Evolutionary conservation across 2,113 vertebrate species (phyloP).

Genomic region (Onychorhynchus coronatus): DNA sequence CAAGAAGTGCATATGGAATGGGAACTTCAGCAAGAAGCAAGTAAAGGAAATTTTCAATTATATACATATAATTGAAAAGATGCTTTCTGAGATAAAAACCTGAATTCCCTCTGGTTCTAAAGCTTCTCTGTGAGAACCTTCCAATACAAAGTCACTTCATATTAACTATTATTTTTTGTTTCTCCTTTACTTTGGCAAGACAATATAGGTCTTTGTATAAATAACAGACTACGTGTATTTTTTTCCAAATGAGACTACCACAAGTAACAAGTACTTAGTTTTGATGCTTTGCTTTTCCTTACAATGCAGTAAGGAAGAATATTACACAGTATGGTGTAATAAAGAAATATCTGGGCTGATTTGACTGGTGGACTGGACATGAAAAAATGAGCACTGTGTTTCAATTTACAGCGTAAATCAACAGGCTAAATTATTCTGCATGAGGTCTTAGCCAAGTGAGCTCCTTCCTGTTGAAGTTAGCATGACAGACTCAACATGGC

Average conservation of each 20-base stretch:
- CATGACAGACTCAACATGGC: neutral
- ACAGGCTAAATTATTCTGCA: neutral
- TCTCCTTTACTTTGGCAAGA: neutral
- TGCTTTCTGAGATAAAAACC: neutral
- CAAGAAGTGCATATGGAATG: constrained; percentile 28
- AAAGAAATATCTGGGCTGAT: neutral
- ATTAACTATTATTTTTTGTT: neutral
- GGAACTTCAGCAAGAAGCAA: constrained; percentile 44
- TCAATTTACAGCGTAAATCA: neutral
- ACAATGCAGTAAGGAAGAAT: neutral
- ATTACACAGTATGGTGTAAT: neutral
- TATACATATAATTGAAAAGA: constrained; percentile 26
- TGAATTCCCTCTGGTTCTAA: neutral
- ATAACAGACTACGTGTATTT: neutral
- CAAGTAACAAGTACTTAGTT: neutral
- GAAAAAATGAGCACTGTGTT: neutral
- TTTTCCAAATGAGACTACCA: neutral
- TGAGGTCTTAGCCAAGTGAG: neutral
- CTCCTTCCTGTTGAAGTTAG: neutral
- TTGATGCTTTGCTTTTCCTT: neutral
- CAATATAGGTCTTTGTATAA: neutral
- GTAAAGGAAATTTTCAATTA: constrained; percentile 25
- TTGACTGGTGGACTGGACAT: neutral
- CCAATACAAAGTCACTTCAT: neutral
- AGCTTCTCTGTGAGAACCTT: neutral